phyloP scores from a whole-genome alignment of 2,113 vertebrate genomes.

The Oreochromis aureus region DNA sequence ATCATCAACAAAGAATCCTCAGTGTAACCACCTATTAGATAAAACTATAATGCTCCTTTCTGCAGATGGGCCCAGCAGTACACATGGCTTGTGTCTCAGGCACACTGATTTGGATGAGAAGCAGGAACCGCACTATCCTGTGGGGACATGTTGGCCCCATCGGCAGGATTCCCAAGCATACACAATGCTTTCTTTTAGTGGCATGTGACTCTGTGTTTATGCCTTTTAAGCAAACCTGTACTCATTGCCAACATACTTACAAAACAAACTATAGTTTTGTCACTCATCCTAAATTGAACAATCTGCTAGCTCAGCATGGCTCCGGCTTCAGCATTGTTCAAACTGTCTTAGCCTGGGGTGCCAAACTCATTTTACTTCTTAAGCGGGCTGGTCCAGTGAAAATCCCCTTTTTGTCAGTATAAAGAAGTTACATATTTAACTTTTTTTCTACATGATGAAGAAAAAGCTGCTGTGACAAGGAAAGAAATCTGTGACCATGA shows the following conservation, averaged over 20 bases:
- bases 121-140: not conserved
- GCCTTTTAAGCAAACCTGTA: not conserved
- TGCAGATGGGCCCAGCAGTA: not conserved
- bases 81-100: not conserved
- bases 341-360: not conserved
- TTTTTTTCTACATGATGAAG: not conserved
- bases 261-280: not conserved
- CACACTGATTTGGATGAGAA: not conserved
- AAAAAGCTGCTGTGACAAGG: not conserved
- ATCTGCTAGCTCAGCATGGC: not conserved
- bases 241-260: not conserved
- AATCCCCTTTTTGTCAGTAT: not conserved
- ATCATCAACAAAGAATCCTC: not conserved
- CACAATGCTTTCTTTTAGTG: not conserved
- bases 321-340: not conserved
- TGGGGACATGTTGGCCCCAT: not conserved
- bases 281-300: not conserved
- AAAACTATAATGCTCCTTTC: not conserved
- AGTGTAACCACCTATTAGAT: not conserved
- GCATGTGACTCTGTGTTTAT: not conserved
- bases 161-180: not conserved
- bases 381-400: not conserved
- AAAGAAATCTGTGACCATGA: not conserved
- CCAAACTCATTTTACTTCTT: not conserved
- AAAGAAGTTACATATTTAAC: not conserved